Evolutionary conservation across 2,888 invertebrate genomes (phyloP).

Genomic region (Elmis aenea): DNA sequence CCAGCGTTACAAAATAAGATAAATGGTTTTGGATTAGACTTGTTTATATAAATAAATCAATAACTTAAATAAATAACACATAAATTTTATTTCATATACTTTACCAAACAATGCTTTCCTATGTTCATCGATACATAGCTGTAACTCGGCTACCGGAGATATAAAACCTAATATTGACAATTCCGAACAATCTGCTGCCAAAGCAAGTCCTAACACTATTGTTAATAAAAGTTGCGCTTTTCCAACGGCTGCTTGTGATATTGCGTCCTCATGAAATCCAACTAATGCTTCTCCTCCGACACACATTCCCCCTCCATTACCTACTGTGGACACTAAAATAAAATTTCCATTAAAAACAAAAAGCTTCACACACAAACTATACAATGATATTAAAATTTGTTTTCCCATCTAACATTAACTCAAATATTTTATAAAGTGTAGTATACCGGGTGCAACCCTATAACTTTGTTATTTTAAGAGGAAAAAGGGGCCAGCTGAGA

Average conservation of each 20-base stretch:
- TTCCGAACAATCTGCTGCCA: constrained; percentile 66
- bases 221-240: constrained; percentile 61
- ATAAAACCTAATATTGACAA: constrained; percentile 67
- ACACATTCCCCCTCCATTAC: constrained; percentile 27
- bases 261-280: constrained; percentile 73
- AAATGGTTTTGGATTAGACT: too few species aligned
- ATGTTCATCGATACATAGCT: constrained; percentile 67
- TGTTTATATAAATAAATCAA: too few species aligned
- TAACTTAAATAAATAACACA: too few species aligned
- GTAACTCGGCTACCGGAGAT: constrained; percentile 69
- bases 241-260: constrained; percentile 71
- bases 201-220: constrained; percentile 60
- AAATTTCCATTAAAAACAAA: not conserved
- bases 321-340: constrained; percentile 21
- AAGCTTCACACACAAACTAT: not conserved
- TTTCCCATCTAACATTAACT: too few species aligned
- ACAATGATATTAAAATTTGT: constrained; percentile 2
- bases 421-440: too few species aligned
- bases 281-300: constrained; percentile 50
- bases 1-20: too few species aligned
- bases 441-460: too few species aligned
- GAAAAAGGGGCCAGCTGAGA: too few species aligned
- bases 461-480: too few species aligned
- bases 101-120: constrained; percentile 71
- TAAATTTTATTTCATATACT: constrained; percentile 19